phyloP scores from a whole-genome alignment of 37 sponge, comb jelly and placozoan species.

The Tethya wilhelma region DNA sequence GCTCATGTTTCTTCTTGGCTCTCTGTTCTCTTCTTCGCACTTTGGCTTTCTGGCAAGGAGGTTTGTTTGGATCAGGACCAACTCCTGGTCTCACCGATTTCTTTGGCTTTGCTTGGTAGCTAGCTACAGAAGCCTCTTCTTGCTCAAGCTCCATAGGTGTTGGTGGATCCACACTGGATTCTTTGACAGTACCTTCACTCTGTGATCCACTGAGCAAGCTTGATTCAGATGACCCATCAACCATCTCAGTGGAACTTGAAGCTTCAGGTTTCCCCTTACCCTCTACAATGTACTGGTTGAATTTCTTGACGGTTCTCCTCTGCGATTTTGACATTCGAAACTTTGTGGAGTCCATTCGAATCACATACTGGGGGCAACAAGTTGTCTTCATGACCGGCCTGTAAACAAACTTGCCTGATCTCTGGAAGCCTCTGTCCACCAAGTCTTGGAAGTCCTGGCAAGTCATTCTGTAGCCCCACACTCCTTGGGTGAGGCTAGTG shows the following conservation, averaged over 20 bases:
- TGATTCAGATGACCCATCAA: not conserved
- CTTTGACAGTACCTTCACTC: not conserved
- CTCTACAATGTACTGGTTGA: constrained; percentile 45
- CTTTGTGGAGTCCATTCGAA: constrained; percentile 47
- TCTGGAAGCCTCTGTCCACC: constrained; percentile 76
- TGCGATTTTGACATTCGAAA: constrained; percentile 68
- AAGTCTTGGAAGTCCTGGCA: constrained; percentile 60
- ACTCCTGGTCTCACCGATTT: constrained; percentile 42
- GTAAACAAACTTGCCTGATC: constrained; percentile 78
- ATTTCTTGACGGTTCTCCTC: constrained; percentile 37
- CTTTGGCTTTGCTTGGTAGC: constrained; percentile 8
- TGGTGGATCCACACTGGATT: not conserved
- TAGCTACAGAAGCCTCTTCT: not conserved
- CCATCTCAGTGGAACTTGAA: not conserved
- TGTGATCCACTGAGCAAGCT: not conserved
- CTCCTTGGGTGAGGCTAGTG: constrained; percentile 38
- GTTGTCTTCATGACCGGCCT: constrained; percentile 47
- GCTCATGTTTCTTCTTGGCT: constrained; percentile 14
- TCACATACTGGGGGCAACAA: constrained; percentile 81
- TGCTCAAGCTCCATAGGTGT: not conserved
- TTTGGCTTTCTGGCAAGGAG: constrained; percentile 69
- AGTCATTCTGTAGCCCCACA: constrained; percentile 44
- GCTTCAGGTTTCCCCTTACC: constrained; percentile 15
- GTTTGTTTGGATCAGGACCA: constrained; percentile 67
- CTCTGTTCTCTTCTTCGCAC: constrained; percentile 31